Conservation (phyloP, 2,113 vertebrate species). For the Picathartes gymnocephalus region DNA sequence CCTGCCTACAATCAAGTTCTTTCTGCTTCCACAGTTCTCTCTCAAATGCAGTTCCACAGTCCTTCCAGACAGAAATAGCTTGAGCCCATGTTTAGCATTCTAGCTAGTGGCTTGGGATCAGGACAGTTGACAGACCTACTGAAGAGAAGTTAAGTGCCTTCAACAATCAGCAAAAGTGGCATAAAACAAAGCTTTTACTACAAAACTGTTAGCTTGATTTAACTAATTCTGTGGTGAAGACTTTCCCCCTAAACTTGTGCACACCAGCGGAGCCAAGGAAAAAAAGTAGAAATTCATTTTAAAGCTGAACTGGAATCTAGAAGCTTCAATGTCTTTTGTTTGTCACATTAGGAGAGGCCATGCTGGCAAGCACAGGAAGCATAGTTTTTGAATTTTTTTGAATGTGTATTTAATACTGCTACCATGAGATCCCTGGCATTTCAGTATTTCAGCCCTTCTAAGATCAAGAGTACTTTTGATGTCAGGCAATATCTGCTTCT, state of each 20-base stretch:
- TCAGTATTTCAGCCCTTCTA: neutral
- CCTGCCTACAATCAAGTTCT: neutral
- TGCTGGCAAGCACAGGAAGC: neutral
- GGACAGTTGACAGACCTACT: neutral
- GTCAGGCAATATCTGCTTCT: neutral
- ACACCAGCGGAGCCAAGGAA: neutral
- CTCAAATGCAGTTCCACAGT: neutral
- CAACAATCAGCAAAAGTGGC: neutral
- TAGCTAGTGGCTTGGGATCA: neutral
- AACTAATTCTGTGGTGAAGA: neutral
- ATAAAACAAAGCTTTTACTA: neutral
- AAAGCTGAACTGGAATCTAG: neutral
- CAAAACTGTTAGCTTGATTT: neutral
- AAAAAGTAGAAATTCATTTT: neutral
- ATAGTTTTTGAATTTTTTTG: neutral
- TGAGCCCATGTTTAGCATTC: neutral
- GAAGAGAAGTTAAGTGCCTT: neutral
- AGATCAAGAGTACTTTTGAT: slow-evolving; percentile 39
- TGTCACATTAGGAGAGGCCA: neutral
- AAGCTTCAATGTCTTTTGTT: neutral
- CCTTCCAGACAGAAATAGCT: neutral
- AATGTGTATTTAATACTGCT: neutral
- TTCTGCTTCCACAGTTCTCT: neutral
- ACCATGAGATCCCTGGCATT: neutral
- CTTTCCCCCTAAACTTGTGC: neutral